phyloP scores from a whole-genome alignment of 2,113 vertebrate genomes.

The Muntiacus reevesi region DNA sequence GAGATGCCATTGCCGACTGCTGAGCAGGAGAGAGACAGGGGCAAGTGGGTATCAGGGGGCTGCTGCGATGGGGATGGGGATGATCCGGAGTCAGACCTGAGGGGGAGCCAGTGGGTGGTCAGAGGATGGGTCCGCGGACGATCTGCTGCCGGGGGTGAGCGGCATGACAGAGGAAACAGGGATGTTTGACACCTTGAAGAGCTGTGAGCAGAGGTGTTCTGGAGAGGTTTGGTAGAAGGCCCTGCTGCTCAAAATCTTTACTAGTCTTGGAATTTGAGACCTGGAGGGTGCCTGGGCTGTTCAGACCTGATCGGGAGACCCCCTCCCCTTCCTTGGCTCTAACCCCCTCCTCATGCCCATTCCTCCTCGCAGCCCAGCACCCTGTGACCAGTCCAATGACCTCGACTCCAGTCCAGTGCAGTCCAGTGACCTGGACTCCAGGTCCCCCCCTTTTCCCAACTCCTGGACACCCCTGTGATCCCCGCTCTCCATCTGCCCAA shows the following conservation, averaged over 20 bases:
- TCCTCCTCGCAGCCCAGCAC: not conserved
- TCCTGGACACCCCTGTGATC: not conserved
- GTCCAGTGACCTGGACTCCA: not conserved
- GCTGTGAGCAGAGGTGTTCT: not conserved
- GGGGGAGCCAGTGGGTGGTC: accelerated
- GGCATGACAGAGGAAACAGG: not conserved
- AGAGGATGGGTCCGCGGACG: accelerated
- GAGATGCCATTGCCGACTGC: not conserved
- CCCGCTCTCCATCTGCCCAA: not conserved
- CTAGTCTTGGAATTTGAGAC: not conserved
- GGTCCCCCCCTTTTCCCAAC: accelerated
- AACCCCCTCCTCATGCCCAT: not conserved
- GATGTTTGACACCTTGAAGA: not conserved
- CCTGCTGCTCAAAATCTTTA: not conserved
- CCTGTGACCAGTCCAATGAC: too few species aligned
- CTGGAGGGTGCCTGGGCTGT: not conserved
- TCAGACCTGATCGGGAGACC: not conserved
- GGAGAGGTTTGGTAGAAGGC: not conserved
- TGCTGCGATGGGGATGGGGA: accelerated
- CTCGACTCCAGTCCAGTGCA: not conserved
- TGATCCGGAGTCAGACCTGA: accelerated
- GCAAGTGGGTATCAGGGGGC: not conserved
- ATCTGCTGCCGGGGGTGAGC: not conserved
- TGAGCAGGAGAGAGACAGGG: not conserved
- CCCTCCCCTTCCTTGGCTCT: not conserved